Base-by-base conservation (phyloP, 2,888 invertebrate species). In the Dorcus hopei region DNA sequence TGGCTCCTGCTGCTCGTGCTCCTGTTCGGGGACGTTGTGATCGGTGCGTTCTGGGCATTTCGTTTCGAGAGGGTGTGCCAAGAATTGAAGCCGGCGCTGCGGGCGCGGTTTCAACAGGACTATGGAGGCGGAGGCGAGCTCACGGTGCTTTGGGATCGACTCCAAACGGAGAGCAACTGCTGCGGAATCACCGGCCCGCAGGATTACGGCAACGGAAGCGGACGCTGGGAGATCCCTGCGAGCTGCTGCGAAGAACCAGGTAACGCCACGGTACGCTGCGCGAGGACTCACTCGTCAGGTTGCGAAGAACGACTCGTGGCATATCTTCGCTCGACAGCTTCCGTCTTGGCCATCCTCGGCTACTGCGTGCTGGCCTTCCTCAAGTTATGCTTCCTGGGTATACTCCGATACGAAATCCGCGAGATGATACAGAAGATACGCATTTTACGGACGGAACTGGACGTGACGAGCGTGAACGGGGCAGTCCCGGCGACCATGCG, bases 341-440 rank as follows among this genome's bases (percentile, higher is more conserved):
- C 93, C 75, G 82, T 91, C 60, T 83, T 93, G 57, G 91, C 90
- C 74, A 78, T 79, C 54, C 62, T 70, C 57, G 93, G 93, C 58
- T 93, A 91, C 78, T 93, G 93, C 80, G 92, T 93, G 64, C 89
- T 93, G 71, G 90, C 93, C 71, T 93, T 93, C 81, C 83, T 93
- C 69, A 93, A 93, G 80, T 82, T 93, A 79, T 91, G 92, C 83
- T 93, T 93, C 83, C 86, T 93, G 65, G 92, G 91, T 62, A 91
- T 93, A 70, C 83, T 93, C 69, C 86, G 91, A 43, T 91, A 91
- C 81, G 92, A 93, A 82, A 92, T 93, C 74, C 86, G 89, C 67
- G 93, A 93, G 79, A 93, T 93, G 93, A 92, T 93, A 74, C 91
- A 93, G 77, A 93, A 93, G 81, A 93, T 93, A 75, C 87, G 89